Evolutionary conservation across 2,797 vertebrate species (phyloP), one percentile per base, ranked within the genome.

Genomic region (Acrocephalus scirpaceus): DNA sequence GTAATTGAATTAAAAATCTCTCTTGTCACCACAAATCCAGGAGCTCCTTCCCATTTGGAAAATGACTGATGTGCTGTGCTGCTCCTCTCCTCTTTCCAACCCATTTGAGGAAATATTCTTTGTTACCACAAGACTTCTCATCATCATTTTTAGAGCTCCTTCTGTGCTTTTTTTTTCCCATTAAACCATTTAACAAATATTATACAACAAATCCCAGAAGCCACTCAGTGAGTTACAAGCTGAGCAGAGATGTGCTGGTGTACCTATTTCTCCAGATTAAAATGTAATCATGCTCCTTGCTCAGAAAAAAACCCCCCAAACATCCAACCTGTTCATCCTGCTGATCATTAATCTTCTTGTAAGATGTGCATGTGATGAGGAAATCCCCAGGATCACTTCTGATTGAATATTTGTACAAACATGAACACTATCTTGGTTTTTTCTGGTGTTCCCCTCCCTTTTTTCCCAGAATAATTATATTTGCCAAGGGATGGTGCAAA

Each of bases 211-310:
- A 91, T 69, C 88, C 76, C 72, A 88, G 82, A 70, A 88, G 76
- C 70, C 51, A 5, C 50, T 77, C 40, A 17, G 69, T 2, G 5
- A 77, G 38, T 34, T 90, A 30, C 44, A 54, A 85, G 67, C 17
- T 77, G 53, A 86, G 30, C 19, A 67, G 60, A 54, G 91, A 58
- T 71, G n/a, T 29, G 66, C 75, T 88, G 78, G 5, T n/a, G 61
- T 42, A 83, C 32, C 50, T 77, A 2, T 50, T 90, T 92, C 86
- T 65, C 42, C 50, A 75, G 89, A 96, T 96, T 92, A 92, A 88
- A 88, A 86, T 47, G 36, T 93, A 95, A 91, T 86, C 79, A 45
- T 11, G 45, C 34, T 93, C 44, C 53, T 70, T 84, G 86, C 70
- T 94, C 48, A 69, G 88, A 44, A 6, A 54, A 76, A 69, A 34